Base-by-base conservation (phyloP, 2,113 vertebrate genomes). In the Coptodon rendalli region DNA sequence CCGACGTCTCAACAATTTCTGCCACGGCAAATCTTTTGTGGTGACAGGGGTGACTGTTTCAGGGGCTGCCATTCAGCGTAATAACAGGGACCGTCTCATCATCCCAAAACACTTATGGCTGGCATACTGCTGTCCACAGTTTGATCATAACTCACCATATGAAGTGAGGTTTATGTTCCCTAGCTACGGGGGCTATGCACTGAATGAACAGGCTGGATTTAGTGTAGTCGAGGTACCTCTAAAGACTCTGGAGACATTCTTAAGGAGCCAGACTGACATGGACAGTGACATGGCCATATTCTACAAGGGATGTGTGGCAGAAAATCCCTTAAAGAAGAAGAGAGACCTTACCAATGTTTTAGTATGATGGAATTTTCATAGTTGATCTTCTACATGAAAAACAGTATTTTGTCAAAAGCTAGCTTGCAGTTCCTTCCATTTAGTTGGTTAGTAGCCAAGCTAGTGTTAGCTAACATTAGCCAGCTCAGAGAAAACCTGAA, bases 161-260 rank as follows among this genome's bases (percentile, higher is more conserved):
- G 95, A 95, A 59, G 96, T 96, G 61, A 94, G 95, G n/a, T 96
- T 93, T 56, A 96, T 96, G 96, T 95, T 96, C 54, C 96, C 95
- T 4, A 84, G 93, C 34, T 94, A 96, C 8, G 95, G 92, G 0
- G 94, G 93, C 34, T 96, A 96, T 29, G 96, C 94, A 7, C 89
- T 92, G 66, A 96, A 96, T 85, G 90, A 87, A 24, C 80, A 71
- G 27, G 84, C 54, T 2, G 93, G 89, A 8, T 83, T 95, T 57
- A 80, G 34, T 17, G 94, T 96, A 38, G 59, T 91, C 22, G 96
- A 96, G 71, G 94, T 96, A n/a, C 93, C 95, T 9, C 56, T 96
- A 8, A 96, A 95, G 90, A 93, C 87, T 16, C 92, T 96, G 87
- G 95, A 96, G 91, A 88, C 19, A 31, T 91, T 96, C 45, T 87